Evolutionary conservation across 2,113 vertebrate species (phyloP).

Genomic region (Scomber scombrus): DNA sequence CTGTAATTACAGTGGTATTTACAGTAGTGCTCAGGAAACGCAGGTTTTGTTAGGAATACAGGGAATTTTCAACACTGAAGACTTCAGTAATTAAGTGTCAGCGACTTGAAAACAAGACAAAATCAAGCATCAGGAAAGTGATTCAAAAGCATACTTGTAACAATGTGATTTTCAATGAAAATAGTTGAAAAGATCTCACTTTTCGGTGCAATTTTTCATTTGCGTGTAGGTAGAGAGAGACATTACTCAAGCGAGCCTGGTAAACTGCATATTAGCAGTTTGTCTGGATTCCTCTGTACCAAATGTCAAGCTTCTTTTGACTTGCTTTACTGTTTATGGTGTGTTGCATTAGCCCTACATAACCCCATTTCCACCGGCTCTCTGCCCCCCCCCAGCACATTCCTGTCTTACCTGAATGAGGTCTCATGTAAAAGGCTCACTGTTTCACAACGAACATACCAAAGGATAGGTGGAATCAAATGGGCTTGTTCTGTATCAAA

Average conservation of each 20-base stretch:
- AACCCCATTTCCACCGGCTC: conserved; percentile 66
- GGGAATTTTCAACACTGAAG: background rate
- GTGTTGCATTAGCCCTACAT: conserved; percentile 42
- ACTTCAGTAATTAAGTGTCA: background rate
- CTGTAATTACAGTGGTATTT: background rate
- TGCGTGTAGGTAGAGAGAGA: too few relatives aligned
- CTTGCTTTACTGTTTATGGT: conserved; percentile 25
- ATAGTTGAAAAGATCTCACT: too few relatives aligned
- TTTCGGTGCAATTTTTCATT: background rate
- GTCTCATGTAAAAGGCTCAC: conserved; percentile 64
- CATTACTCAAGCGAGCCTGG: too few relatives aligned
- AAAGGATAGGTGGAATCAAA: conserved; percentile 20
- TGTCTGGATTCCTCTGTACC: background rate
- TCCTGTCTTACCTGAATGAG: conserved; percentile 83
- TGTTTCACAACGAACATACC: conserved; percentile 77
- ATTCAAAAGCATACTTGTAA: background rate
- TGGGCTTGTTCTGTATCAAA: conserved; percentile 28
- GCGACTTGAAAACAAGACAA: background rate
- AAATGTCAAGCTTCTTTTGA: background rate
- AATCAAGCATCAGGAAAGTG: background rate
- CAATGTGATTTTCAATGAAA: background rate
- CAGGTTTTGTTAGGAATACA: background rate
- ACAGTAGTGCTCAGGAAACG: too few relatives aligned
- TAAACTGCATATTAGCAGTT: background rate
- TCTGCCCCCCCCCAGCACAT: conserved; percentile 71